A percentile compares a stretch with the other conserved stretches of the same genome.
These are phyloP conservation scores for Venusia cambrica DNA, from an alignment of 2,888 invertebrate genomes.

Conservation along the genomic window DNA sequence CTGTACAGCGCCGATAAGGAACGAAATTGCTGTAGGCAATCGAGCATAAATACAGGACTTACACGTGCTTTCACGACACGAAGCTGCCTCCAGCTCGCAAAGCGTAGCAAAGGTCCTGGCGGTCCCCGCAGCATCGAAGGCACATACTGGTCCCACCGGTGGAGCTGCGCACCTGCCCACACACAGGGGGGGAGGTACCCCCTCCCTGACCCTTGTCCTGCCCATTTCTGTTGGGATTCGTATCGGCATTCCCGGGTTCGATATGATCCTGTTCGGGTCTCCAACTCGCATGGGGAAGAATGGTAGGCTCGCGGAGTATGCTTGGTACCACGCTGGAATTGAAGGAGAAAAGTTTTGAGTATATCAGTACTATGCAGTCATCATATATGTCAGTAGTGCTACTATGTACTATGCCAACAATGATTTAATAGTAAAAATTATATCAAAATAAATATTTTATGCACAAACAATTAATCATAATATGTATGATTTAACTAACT, in stretches of 20 bases:
- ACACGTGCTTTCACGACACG: constrained; percentile 82
- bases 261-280: constrained; percentile 45
- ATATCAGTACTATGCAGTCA: no score
- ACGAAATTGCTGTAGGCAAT: no score
- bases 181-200: constrained; percentile 68
- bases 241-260: constrained; percentile 40
- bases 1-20: no score
- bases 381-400: no score
- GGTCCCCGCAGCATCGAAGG: constrained; percentile 79
- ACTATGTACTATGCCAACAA: no score
- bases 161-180: constrained; percentile 62
- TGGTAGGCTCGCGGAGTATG: constrained; percentile 56
- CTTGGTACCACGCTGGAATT: constrained; percentile 59
- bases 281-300: constrained; percentile 53
- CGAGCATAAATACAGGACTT: no score
- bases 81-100: constrained; percentile 79
- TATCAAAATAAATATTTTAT: no score
- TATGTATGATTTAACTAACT: no score
- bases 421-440: no score
- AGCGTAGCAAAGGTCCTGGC: constrained; percentile 80
- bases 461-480: no score
- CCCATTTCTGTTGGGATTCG: constrained; percentile 43
- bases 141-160: constrained; percentile 79
- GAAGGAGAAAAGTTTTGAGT: no score
- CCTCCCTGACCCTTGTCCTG: constrained; percentile 57